Conservation (phyloP, 2,797 vertebrate species). For the Lagorchestes hirsutus region DNA sequence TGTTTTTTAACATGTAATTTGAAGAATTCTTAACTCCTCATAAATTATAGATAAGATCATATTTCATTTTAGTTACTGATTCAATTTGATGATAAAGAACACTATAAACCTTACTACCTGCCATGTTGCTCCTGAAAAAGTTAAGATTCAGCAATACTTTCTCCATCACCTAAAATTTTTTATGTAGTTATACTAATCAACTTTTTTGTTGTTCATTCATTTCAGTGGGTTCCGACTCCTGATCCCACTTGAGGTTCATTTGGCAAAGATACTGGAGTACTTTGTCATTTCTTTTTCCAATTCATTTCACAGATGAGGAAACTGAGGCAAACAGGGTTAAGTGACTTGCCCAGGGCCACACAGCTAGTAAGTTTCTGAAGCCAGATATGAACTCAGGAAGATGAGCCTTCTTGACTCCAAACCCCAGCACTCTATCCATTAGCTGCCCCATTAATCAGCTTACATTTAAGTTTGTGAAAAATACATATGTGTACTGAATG, state of each 20-base stretch:
- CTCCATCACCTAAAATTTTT: background rate
- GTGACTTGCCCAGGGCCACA: background rate
- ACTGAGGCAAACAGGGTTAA: background rate
- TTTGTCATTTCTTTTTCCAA: too few species aligned
- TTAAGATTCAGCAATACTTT: background rate
- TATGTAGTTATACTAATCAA: background rate
- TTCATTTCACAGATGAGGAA: background rate
- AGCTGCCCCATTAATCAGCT: background rate
- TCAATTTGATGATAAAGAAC: conserved; percentile 44
- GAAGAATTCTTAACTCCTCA: background rate
- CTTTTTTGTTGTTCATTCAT: background rate
- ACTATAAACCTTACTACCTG: background rate
- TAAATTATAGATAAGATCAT: background rate
- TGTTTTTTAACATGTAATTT: background rate
- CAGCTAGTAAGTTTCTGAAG: background rate
- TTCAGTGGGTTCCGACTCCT: background rate
- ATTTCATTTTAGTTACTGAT: conserved; percentile 39
- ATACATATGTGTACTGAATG: background rate
- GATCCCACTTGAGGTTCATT: background rate
- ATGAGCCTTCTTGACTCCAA: background rate
- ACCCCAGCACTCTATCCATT: background rate
- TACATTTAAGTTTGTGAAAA: background rate
- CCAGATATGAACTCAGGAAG: background rate
- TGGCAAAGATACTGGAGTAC: background rate
- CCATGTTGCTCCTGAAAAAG: background rate